Evolutionary conservation across 2,113 vertebrate species (phyloP).

Genomic region (Platycercus adscitus): DNA sequence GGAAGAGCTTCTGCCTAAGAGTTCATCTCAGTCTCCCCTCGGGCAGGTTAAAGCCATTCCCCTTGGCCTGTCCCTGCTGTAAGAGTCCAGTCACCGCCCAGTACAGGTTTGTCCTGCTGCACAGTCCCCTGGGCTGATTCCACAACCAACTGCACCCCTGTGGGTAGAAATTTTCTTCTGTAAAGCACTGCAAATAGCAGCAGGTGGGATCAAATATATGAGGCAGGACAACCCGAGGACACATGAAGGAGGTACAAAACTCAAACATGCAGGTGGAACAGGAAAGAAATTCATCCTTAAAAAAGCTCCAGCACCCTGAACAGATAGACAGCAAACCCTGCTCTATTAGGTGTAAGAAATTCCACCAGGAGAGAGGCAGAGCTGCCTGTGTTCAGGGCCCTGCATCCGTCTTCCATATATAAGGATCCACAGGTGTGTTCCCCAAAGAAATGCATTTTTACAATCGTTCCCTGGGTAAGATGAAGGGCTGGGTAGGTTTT

Average conservation of each 20-base stretch:
- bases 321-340: background rate
- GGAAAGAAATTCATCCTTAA: background rate
- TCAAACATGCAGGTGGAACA: background rate
- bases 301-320: background rate
- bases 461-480: background rate
- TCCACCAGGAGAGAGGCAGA: background rate
- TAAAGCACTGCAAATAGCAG: background rate
- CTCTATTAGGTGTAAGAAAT: background rate
- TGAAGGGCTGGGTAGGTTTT: background rate
- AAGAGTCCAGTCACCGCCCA: background rate
- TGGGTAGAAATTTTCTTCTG: background rate
- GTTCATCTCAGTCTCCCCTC: background rate
- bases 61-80: background rate
- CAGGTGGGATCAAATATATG: background rate
- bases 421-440: background rate
- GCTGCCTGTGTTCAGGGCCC: background rate
- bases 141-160: background rate
- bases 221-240: background rate
- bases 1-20: background rate
- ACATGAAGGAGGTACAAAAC: background rate
- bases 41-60: background rate
- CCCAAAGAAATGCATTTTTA: background rate
- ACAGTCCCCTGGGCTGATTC: rapidly evolving
- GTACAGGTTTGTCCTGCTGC: background rate
- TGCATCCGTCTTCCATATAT: background rate